phyloP scores from a whole-genome alignment of 2,797 vertebrate genomes.

The Gymnopithys bicolor region DNA sequence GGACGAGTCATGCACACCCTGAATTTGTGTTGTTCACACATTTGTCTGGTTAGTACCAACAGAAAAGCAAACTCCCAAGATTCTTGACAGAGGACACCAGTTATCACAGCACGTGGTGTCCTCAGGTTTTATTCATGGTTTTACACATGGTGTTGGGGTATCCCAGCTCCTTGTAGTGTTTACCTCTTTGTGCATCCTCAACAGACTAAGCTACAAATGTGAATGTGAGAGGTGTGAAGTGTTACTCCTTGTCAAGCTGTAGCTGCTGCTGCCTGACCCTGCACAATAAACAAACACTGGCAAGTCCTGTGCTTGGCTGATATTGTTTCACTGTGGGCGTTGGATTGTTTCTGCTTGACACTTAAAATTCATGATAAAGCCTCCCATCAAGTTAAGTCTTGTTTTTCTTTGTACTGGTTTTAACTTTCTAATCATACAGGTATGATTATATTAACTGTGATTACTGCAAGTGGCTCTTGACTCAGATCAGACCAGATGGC shows the following conservation, averaged over 20 bases:
- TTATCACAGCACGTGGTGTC: accelerated
- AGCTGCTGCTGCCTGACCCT: background rate
- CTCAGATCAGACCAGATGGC: background rate
- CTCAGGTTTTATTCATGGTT: background rate
- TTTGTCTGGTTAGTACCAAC: background rate
- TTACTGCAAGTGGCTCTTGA: background rate
- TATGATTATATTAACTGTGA: background rate
- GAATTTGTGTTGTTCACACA: background rate
- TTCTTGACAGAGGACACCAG: background rate
- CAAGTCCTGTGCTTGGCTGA: background rate
- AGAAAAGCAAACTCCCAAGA: background rate
- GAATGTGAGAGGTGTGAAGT: background rate
- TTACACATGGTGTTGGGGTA: background rate
- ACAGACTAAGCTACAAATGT: background rate
- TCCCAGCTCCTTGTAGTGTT: background rate
- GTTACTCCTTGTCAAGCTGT: background rate
- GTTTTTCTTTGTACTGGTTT: background rate
- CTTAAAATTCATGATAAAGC: background rate
- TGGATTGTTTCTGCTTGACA: background rate
- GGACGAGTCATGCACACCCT: accelerated
- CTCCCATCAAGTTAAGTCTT: background rate
- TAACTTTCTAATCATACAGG: background rate
- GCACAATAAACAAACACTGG: background rate
- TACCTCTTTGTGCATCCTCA: background rate
- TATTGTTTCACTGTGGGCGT: background rate